Evolutionary conservation across 2,113 vertebrate species (phyloP).

Genomic region (Thamnaconus septentrionalis): DNA sequence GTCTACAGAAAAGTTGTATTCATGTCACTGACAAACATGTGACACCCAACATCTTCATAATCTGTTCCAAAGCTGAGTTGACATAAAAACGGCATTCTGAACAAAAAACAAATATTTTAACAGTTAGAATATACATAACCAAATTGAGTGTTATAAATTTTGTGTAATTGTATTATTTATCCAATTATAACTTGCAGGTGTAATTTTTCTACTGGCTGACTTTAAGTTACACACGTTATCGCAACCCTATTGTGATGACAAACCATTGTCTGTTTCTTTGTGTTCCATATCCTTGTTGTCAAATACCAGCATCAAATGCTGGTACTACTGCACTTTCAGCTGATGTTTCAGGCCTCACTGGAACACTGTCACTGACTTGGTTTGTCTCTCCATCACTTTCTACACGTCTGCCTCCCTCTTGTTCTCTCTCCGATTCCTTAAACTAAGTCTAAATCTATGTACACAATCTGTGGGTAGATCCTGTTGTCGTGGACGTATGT

Average conservation of each 20-base stretch:
- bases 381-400: conserved; percentile 15
- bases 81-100: conserved; percentile 6
- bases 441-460: conserved; percentile 1
- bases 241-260: conserved; percentile 8
- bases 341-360: conserved; percentile 18
- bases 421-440: not conserved
- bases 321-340: conserved; percentile 9
- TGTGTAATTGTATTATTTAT: conserved; percentile 11
- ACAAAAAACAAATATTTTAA: conserved; percentile 4
- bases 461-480: conserved; percentile 10
- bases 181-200: not conserved
- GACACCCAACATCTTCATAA: conserved; percentile 9
- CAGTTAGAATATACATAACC: not conserved
- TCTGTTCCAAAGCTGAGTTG: conserved; percentile 8
- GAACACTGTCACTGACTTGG: conserved; percentile 10
- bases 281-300: not conserved
- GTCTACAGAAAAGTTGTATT: conserved; percentile 2
- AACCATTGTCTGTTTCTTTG: conserved; percentile 17
- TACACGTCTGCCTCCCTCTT: conserved; percentile 10
- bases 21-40: conserved; percentile 4
- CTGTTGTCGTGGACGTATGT: conserved; percentile 12
- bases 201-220: conserved; percentile 3
- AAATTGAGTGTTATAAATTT: not conserved
- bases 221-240: conserved; percentile 3
- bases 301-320: conserved; percentile 8